Evolutionary conservation across 2,888 invertebrate species (phyloP).

Genomic region (Ormyrus pomaceus): DNA sequence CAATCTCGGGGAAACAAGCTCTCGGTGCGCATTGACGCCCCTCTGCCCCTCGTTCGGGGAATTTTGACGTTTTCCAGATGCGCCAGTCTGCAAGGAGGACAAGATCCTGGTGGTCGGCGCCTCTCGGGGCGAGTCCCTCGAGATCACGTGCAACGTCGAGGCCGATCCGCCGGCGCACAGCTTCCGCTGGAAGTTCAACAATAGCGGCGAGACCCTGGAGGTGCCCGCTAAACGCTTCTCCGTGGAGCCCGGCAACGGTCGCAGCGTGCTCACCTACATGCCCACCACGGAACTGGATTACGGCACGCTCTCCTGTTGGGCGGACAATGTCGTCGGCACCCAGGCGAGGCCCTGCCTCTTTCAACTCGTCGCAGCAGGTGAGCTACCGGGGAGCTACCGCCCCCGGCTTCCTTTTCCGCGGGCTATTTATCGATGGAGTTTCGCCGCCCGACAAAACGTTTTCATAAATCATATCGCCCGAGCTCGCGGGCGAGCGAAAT

Average conservation of each 20-base stretch:
- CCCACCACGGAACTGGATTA: constrained; percentile 85
- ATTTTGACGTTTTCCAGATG: constrained; percentile 78
- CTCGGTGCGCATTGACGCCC: too few relatives aligned
- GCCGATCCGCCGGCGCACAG: constrained; percentile 93
- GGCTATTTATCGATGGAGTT: not conserved
- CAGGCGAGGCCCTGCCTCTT: constrained; percentile 91
- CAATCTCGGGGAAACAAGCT: too few relatives aligned
- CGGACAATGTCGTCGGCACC: constrained; percentile 88
- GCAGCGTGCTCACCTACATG: constrained; percentile 78
- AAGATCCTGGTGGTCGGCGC: constrained; percentile 91
- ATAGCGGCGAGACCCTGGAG: constrained; percentile 92
- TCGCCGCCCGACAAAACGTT: too few relatives aligned
- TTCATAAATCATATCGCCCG: too few relatives aligned
- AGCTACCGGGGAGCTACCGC: constrained; percentile 62
- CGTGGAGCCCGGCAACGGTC: constrained; percentile 83
- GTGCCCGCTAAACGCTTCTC: constrained; percentile 86
- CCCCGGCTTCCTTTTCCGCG: not conserved
- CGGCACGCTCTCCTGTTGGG: constrained; percentile 92
- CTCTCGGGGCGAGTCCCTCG: constrained; percentile 89
- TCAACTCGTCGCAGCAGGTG: constrained; percentile 93
- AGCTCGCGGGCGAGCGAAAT: too few relatives aligned
- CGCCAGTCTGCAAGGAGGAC: constrained; percentile 87
- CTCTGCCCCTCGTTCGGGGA: too few relatives aligned
- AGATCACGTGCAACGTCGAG: constrained; percentile 92
- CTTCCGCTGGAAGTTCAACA: constrained; percentile 97